Evolutionary conservation across 2,797 vertebrate species (phyloP).

Genomic region (Smutsia gigantea): DNA sequence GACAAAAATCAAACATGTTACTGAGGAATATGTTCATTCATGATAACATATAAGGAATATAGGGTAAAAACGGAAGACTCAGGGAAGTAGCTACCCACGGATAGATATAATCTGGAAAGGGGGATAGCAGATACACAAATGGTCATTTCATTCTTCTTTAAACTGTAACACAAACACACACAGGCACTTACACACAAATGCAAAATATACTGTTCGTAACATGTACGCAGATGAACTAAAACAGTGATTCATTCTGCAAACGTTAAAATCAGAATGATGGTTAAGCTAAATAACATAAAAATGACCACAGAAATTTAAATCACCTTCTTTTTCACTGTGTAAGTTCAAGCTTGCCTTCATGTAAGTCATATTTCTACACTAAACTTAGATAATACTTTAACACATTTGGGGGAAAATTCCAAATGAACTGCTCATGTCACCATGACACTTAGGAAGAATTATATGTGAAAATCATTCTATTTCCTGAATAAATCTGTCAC

Average conservation of each 20-base stretch:
- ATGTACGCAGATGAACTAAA: slow-evolving; percentile 11
- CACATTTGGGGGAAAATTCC: slow-evolving; percentile 28
- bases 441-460: slow-evolving; percentile 27
- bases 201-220: slow-evolving; percentile 27
- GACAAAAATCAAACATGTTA: background rate
- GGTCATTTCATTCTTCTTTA: slow-evolving; percentile 7
- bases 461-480: background rate
- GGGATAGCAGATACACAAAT: background rate
- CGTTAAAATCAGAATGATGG: slow-evolving; percentile 26
- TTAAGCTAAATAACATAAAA: background rate
- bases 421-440: background rate
- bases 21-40: background rate
- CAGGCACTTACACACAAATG: background rate
- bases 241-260: slow-evolving; percentile 43
- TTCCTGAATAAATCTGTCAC: slow-evolving; percentile 39
- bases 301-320: slow-evolving; percentile 33
- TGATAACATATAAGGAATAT: slow-evolving; percentile 19
- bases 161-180: background rate
- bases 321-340: background rate
- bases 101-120: background rate
- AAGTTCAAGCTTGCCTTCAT: slow-evolving; percentile 32
- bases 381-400: slow-evolving; percentile 11
- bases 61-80: slow-evolving; percentile 4
- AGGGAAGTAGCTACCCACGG: background rate
- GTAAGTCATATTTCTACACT: slow-evolving; percentile 4